These are phyloP conservation scores for Microcebus griseorufus DNA, from an alignment of 2,113 vertebrate genomes.

Conservation along the genomic window DNA sequence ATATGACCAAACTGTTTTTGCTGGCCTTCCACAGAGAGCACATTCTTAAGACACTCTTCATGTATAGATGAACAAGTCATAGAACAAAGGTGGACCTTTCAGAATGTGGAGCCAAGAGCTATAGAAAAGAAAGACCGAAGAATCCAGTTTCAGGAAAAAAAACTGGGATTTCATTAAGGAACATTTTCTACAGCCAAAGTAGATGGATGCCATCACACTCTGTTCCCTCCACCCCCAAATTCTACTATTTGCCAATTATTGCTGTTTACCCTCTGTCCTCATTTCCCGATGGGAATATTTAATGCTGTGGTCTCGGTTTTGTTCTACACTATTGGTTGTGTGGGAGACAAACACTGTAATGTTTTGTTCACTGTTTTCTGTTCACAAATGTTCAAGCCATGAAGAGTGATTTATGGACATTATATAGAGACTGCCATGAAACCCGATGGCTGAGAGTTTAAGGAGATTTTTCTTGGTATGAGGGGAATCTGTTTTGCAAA, in stretches of 20 bases:
- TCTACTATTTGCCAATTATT: background rate
- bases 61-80: fast-evolving
- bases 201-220: background rate
- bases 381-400: background rate
- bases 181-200: background rate
- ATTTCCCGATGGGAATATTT: background rate
- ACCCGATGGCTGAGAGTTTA: background rate
- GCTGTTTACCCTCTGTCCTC: background rate
- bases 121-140: background rate
- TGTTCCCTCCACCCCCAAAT: too few relatives aligned
- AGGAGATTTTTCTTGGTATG: background rate
- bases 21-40: too few relatives aligned
- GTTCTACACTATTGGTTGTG: background rate
- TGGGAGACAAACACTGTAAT: background rate
- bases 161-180: too few relatives aligned
- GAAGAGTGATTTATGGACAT: background rate
- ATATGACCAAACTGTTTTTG: background rate
- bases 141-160: background rate
- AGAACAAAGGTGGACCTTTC: background rate
- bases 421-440: background rate
- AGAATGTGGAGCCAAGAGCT: background rate
- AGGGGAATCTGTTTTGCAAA: background rate
- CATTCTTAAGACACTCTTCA: background rate
- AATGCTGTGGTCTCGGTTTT: background rate
- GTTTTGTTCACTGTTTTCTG: background rate